A percentile compares a stretch with the other conserved stretches of the same genome.
Conservation (phyloP, 2,888 invertebrate genomes). For the Anorthoa munda region DNA sequence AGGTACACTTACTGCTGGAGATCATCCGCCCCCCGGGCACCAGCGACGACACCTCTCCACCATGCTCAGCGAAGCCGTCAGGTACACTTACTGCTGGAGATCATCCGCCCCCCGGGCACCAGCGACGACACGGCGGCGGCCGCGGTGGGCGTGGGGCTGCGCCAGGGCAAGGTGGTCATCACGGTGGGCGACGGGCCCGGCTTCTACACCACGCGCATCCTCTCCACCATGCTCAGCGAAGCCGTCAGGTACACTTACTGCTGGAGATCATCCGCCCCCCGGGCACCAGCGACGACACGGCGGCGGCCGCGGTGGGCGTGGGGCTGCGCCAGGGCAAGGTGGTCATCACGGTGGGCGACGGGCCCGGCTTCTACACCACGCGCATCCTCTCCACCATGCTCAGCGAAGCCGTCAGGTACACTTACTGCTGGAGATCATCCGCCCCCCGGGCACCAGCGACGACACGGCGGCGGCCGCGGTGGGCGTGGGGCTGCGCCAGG, state of each 20-base stretch:
- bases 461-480: slow-evolving; percentile 97
- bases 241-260: slow-evolving; percentile 94
- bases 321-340: too few species aligned
- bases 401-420: slow-evolving; percentile 96
- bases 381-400: slow-evolving; percentile 97
- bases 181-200: slow-evolving; percentile 99
- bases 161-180: slow-evolving; percentile 99
- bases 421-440: slow-evolving; percentile 99
- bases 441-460: slow-evolving; percentile 98
- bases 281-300: too few species aligned
- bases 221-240: slow-evolving; percentile 98
- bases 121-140: slow-evolving; percentile 97
- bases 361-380: too few species aligned
- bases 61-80: slow-evolving; percentile 97
- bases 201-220: slow-evolving; percentile 99
- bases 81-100: slow-evolving; percentile 97
- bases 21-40: too few species aligned
- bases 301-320: too few species aligned
- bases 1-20: too few species aligned
- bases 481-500: slow-evolving; percentile 98
- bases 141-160: slow-evolving; percentile 97
- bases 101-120: slow-evolving; percentile 99
- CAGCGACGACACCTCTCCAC: too few species aligned
- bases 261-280: too few species aligned
- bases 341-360: too few species aligned